Base-by-base conservation (phyloP, 2,113 vertebrate species). In the Ictalurus punctatus region DNA sequence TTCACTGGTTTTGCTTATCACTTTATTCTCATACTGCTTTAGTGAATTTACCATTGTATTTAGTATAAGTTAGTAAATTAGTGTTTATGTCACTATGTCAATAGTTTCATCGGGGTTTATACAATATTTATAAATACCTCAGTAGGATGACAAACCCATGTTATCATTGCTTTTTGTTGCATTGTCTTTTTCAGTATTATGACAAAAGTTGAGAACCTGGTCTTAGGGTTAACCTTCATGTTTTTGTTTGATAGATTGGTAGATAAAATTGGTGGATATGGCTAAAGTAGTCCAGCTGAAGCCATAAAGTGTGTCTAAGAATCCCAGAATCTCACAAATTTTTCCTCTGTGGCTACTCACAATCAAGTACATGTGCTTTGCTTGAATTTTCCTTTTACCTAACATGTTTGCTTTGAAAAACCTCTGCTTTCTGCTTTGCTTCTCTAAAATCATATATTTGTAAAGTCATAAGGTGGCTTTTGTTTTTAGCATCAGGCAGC, bases 231-330 rank as follows among this genome's bases (percentile, higher is more conserved):
- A 69, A 6, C n/a, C 5, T 0, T 69, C 67, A 14, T 30, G 6
- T 34, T 69, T 30, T 69, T 5, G n/a, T 30, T 16, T 30, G 14
- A 4, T n/a, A 13, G 61, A 63, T 23, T 63, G 21, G 7, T 63
- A 63, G 17, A 71, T 71, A 71, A 71, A 71, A 37, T 23, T 74
- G 3, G 23, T 40, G 17, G 34, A 40, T 74, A 74, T 23, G 69
- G 30, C 30, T 71, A 19, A 44, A 40, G 6, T 58, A 80, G 81
- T 76, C 67, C 86, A 86, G 85, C 80, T 90, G 87, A 85, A 86
- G 83, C 48, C 58, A 84, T 48, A 79, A 27, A 27, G 54, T 89
- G 69, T 4, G 8, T 21, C 19, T 19, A 21, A 44, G 21, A 44
- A 76, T 44, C 73, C 73, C 23, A 48, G 8, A 40, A 78, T 48